Base-by-base conservation (phyloP, 2,797 vertebrate genomes). In the Microctenopoma stevenorrisi region DNA sequence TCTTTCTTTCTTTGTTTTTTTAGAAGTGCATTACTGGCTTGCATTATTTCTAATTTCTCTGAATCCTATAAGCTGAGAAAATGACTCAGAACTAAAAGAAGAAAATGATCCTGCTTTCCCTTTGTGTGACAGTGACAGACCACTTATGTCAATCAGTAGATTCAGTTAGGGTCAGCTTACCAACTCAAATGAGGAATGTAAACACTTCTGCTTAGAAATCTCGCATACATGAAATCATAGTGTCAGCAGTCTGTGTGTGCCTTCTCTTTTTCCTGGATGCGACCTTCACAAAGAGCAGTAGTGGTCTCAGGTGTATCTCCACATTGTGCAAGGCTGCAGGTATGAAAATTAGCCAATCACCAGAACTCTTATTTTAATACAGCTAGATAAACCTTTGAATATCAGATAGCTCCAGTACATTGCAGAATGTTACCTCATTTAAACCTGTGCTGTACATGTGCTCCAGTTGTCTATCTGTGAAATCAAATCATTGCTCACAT, bases 271-370 rank as follows among this genome's bases (percentile, higher is more conserved):
- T 76, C 42, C 42, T 58, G 4, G 15, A 26, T 63, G 52, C 75
- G 85, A 87, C 89, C 86, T 89, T 89, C 83, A 82, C 53, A 56
- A 9, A 35, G 37, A 57, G 52, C 15, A 44, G 48, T 66, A 42
- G 16, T 62, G 74, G 64, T 74, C 66, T 77, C 81, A 84, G 84
- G 79, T 89, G 77, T 43, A 10, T 44, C 44, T 51, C 18, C 3
- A 6, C 16, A 47, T 18, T 53, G 43, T 40, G 63, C 33, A 16
- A 51, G 22, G 64, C 62, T 48, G 61, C 80, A 82, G 74, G 80
- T 79, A 33, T 52, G 14, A 60, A 22, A 14, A 73, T 12, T 7
- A 73, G 13, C 71, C 75, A 83, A 74, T 70, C 48, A 74, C 53
- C 57, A 3, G 7, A 78, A 57, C 68, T 68, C 49, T 48, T 33